phyloP scores from a whole-genome alignment of 2,888 invertebrate species.

The Cheilosia soror region DNA sequence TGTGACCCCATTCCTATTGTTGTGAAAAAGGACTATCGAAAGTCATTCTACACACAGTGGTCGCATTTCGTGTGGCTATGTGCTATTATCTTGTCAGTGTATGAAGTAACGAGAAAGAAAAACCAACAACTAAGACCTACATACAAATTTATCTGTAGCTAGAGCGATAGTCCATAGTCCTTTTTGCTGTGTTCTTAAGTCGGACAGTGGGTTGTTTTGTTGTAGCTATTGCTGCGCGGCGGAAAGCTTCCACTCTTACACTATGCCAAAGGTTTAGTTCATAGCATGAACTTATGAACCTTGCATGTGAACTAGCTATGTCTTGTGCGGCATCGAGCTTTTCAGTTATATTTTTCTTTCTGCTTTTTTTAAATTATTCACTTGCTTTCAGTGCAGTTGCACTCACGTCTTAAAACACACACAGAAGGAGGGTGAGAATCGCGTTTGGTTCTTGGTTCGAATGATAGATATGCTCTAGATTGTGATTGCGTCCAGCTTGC shows the following conservation, averaged over 20 bases:
- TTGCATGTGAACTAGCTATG: conserved; percentile 45
- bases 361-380: conserved; percentile 1
- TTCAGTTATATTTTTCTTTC: conserved; percentile 2
- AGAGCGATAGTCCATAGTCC: conserved; percentile 26
- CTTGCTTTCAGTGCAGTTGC: conserved; percentile 41
- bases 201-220: conserved; percentile 53
- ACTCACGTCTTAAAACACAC: conserved; percentile 21
- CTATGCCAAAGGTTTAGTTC: conserved; percentile 57
- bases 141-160: conserved; percentile 46
- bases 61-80: conserved; percentile 35
- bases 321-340: conserved; percentile 55
- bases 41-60: conserved; percentile 44
- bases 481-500: conserved; percentile 25
- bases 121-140: conserved; percentile 37
- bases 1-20: conserved; percentile 75
- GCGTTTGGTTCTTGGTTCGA: conserved; percentile 23
- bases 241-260: conserved; percentile 59
- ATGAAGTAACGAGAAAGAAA: conserved; percentile 34
- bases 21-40: conserved; percentile 71
- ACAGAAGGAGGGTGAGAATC: conserved; percentile 1
- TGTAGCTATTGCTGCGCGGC: conserved; percentile 46
- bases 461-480: conserved; percentile 50
- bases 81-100: conserved; percentile 47
- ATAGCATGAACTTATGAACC: conserved; percentile 70
- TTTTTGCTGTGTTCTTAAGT: conserved; percentile 48